Evolutionary conservation across 2,888 invertebrate species (phyloP), one percentile per base, ranked within the genome.

Genomic region (Caenorhabditis sp.): DNA sequence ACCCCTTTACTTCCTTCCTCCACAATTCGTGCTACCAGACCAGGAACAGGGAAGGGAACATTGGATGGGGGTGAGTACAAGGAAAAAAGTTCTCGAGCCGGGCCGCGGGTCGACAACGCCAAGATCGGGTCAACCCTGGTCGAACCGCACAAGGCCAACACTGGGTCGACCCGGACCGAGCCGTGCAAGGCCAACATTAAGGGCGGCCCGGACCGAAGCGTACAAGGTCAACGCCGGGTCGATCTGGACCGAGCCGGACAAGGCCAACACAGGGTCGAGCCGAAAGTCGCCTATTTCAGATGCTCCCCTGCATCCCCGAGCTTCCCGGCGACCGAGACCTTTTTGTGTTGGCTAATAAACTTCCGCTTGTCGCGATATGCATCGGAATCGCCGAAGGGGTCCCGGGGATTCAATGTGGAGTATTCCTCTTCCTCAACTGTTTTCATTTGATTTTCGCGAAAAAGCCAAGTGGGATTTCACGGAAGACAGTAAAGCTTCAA

Each of bases 351-450:
- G 38, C 61, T 24, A 38, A 12, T 10, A 22, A 61, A 19, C 31
- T 31, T n/a, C 28, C 19, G 2, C 7, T 28, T 2, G 4, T 35
- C 5, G 58, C 58, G 10, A n/a, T 58, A 6, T 22, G 24, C 24
- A 54, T 51, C 0, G n/a, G 31, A n/a, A 24, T 68, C 14, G 68
- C 54, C 1, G 68, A 63, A 44, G 41, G 54, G 14, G n/a, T 68
- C 8, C 51, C 68, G 8, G 14, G 8, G 22, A 22, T 51, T 38
- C 56, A 69, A 56, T 22, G 12, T 41, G 41, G 10, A 0, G 26
- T 26, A 1, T 69, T 69, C n/a, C 44, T 56, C 1, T n/a, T 41
- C n/a, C 26, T 56, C 0, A 49, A 56, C n/a, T 26, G 12, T 10
- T 63, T 22, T 22, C 1, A 56, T 10, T 14, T 69, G 7, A n/a